These are phyloP conservation scores for Mormyrus iriodes DNA, from an alignment of 2,113 vertebrate species.

Conservation along the genomic window DNA sequence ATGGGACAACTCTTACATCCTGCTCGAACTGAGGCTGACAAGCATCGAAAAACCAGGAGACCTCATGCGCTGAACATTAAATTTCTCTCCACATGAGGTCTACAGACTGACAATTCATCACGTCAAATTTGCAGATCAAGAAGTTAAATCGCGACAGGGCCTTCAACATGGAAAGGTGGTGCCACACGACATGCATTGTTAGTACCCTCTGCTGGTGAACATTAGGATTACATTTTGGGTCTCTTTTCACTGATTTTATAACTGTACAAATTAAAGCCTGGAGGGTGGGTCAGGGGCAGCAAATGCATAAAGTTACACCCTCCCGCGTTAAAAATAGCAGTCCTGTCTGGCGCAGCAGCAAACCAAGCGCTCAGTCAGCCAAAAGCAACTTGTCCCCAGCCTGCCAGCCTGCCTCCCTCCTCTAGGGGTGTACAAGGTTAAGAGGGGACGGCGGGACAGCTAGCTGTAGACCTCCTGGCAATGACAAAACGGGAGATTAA, in stretches of 20 bases:
- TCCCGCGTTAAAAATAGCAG: background rate
- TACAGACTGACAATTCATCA: background rate
- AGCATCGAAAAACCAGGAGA: background rate
- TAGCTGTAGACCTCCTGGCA: constrained; percentile 4
- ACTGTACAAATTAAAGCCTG: background rate
- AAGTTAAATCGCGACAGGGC: background rate
- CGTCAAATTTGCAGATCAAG: background rate
- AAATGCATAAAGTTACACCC: background rate
- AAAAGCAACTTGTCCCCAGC: background rate
- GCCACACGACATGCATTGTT: background rate
- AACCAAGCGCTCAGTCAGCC: background rate
- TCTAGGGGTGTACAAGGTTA: background rate
- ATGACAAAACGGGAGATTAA: background rate
- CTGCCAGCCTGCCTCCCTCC: background rate
- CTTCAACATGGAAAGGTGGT: background rate
- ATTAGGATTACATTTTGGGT: background rate
- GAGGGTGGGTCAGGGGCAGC: background rate
- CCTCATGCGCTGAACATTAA: background rate
- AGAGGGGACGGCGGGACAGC: constrained; percentile 11
- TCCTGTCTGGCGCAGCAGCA: background rate
- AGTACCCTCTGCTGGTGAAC: background rate
- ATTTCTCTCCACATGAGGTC: background rate
- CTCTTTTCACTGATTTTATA: background rate
- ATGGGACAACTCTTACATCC: background rate
- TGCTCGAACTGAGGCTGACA: background rate